phyloP scores from a whole-genome alignment of 1,140 invertebrate species.

The Hylaeus volcanicus region DNA sequence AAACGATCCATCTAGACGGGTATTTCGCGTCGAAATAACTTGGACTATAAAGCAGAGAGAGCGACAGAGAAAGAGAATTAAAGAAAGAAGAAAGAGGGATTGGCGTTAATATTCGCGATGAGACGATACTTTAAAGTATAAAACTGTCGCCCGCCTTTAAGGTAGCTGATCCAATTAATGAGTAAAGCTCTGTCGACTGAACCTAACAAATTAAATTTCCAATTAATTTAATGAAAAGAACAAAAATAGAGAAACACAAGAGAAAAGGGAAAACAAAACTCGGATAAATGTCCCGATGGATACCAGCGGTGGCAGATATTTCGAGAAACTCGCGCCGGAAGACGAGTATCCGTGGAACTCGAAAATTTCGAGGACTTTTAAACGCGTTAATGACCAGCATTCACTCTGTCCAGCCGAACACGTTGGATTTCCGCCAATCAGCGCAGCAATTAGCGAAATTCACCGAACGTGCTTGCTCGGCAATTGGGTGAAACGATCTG shows the following conservation, averaged over 20 bases:
- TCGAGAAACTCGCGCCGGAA: constrained; percentile 18
- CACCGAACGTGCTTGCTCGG: constrained; percentile 62
- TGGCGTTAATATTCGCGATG: constrained; percentile 15
- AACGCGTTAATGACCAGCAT: constrained; percentile 69
- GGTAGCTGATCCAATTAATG: constrained; percentile 10
- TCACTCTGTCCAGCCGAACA: constrained; percentile 52
- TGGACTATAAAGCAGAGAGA: too few relatives aligned
- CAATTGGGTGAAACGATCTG: constrained; percentile 52
- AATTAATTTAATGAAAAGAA: background rate
- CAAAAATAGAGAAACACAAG: too few relatives aligned
- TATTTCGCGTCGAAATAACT: constrained; percentile 26
- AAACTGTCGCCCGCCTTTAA: background rate
- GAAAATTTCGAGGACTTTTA: constrained; percentile 58
- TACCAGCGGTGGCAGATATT: constrained; percentile 33
- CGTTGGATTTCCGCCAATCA: constrained; percentile 70
- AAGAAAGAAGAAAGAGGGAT: background rate
- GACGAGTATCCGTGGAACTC: constrained; percentile 14
- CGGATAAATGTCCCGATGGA: background rate
- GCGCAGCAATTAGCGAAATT: constrained; percentile 69
- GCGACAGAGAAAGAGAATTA: background rate
- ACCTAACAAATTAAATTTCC: constrained; percentile 15
- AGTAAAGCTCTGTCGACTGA: background rate
- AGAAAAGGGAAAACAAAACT: background rate
- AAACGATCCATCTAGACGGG: constrained; percentile 17
- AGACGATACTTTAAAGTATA: constrained; percentile 6